Conservation (phyloP, 53 echinoderm and acorn worm genomes). For the Paelopatides confundens region DNA sequence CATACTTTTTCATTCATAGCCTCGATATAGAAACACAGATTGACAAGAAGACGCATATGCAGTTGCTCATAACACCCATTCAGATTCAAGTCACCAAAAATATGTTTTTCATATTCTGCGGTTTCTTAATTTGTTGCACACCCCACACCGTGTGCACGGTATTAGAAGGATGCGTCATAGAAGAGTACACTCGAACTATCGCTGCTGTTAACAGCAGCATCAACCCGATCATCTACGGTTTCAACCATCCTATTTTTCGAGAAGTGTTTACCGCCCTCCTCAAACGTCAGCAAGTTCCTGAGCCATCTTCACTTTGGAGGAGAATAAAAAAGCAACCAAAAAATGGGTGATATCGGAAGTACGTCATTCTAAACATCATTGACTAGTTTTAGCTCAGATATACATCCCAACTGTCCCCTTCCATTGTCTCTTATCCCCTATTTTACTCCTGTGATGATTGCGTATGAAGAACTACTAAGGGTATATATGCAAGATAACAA, state of each 20-base stretch:
- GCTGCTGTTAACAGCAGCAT: neutral
- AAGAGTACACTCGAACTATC: neutral
- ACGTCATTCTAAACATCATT: no score
- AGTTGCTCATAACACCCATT: neutral
- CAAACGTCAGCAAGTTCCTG: neutral
- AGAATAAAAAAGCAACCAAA: no score
- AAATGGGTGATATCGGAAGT: no score
- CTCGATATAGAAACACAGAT: neutral
- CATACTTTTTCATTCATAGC: no score
- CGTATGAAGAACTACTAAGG: no score
- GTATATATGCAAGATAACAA: no score
- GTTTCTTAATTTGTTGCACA: neutral
- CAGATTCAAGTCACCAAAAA: slow-evolving; percentile 26
- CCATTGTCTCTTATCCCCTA: no score
- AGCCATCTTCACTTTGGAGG: neutral
- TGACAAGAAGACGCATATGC: neutral
- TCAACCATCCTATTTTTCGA: slow-evolving; percentile 19
- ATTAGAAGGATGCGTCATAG: neutral
- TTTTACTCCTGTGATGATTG: no score
- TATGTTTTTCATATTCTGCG: slow-evolving; percentile 10
- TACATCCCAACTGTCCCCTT: no score
- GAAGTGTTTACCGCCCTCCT: slow-evolving; percentile 4
- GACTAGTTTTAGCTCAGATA: no score
- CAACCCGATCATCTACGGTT: slow-evolving; percentile 28
- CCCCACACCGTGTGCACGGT: neutral